A percentile compares a stretch with the other conserved stretches of the same genome.
Evolutionary conservation across 2,888 invertebrate species (phyloP).

Genomic region (Amiota mariae): DNA sequence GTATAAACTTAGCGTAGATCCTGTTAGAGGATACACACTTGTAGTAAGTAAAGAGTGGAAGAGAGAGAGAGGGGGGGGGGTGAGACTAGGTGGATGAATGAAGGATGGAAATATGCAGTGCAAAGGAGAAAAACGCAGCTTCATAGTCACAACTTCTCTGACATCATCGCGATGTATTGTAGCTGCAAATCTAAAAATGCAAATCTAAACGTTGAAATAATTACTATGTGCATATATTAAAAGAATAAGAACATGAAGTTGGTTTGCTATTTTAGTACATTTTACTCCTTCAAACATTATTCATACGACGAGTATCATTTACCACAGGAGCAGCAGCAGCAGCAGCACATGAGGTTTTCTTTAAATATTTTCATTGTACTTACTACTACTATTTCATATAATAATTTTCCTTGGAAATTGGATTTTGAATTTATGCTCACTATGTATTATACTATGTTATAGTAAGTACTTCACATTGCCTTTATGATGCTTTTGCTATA

Average conservation of each 20-base stretch:
- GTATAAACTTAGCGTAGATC: conserved; percentile 22
- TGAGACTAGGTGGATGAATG: background rate
- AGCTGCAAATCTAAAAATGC: conserved; percentile 45
- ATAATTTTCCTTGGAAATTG: conserved; percentile 46
- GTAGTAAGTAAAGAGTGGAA: conserved; percentile 30
- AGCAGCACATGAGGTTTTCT: too few species aligned
- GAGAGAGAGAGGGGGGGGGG: too few species aligned
- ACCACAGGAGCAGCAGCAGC: too few species aligned
- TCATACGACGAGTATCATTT: too few species aligned
- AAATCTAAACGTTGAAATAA: conserved; percentile 64
- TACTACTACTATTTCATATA: conserved; percentile 21
- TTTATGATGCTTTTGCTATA: too few species aligned
- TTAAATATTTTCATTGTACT: background rate
- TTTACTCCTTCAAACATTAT: too few species aligned
- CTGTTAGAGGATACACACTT: conserved; percentile 5
- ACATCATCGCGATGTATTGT: background rate
- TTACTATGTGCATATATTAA: conserved; percentile 64
- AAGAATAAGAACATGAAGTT: conserved; percentile 34
- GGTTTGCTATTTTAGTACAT: conserved; percentile 15
- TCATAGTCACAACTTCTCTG: background rate
- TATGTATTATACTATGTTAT: too few species aligned
- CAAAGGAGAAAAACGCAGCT: background rate
- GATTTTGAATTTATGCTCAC: too few species aligned
- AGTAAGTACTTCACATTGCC: too few species aligned
- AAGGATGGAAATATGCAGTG: background rate